phyloP scores from a whole-genome alignment of 2,797 vertebrate genomes.

The Adelosebastes latens region DNA sequence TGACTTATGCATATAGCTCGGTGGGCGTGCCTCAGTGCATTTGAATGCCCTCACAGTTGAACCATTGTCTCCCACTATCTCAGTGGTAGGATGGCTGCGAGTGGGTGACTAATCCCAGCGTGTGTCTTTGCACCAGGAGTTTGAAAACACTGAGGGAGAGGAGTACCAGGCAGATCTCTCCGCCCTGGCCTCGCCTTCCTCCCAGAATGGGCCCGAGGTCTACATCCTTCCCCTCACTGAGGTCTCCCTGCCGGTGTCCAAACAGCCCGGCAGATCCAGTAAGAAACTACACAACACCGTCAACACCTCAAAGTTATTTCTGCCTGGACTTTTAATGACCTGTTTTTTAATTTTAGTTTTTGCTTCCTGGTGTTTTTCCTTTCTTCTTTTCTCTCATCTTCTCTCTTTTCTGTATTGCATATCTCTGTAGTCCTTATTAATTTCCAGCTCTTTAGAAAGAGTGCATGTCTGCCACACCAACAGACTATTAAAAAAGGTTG shows the following conservation, averaged over 20 bases:
- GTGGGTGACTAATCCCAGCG: conserved; percentile 69
- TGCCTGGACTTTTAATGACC: neutral
- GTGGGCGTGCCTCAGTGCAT: conserved; percentile 59
- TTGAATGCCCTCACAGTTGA: conserved; percentile 62
- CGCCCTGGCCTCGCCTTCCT: conserved; percentile 88
- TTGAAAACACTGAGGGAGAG: conserved; percentile 94
- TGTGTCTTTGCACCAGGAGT: conserved; percentile 86
- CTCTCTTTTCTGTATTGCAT: neutral
- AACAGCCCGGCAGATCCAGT: conserved; percentile 96
- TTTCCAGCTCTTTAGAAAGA: neutral
- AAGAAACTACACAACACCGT: conserved; percentile 64
- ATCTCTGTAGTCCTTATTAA: neutral
- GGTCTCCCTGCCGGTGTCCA: conserved; percentile 94
- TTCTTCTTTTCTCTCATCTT: neutral
- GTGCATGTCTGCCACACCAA: neutral
- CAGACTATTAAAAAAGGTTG: neutral
- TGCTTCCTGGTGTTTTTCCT: neutral
- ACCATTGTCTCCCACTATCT: conserved; percentile 65
- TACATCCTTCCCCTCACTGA: conserved; percentile 97
- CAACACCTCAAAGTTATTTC: neutral
- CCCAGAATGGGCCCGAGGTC: conserved; percentile 92
- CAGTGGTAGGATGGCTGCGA: conserved; percentile 29
- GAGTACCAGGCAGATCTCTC: conserved; percentile 90
- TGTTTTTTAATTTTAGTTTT: neutral
- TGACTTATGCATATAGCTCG: conserved; percentile 60